Evolutionary conservation across 1,140 invertebrate genomes (phyloP).

Genomic region (Camponotus pennsylvanicus): DNA sequence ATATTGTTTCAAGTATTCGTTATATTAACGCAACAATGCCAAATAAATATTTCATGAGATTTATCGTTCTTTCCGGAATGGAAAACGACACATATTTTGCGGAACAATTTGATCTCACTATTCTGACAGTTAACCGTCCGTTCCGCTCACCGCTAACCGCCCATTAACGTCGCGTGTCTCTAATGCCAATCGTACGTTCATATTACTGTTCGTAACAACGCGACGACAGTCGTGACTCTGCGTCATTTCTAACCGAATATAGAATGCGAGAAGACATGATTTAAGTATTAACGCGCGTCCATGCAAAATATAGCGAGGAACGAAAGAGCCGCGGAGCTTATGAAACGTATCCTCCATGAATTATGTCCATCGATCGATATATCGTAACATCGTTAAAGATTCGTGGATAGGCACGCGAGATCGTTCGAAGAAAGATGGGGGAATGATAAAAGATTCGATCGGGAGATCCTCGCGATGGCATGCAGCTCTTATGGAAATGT

Average conservation of each 20-base stretch:
- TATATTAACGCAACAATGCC: not conserved
- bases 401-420: slow-evolving; percentile 22
- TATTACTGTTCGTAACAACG: slow-evolving; percentile 13
- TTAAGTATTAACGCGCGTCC: slow-evolving; percentile 27
- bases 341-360: slow-evolving; percentile 28
- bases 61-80: slow-evolving; percentile 3
- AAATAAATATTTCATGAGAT: not conserved
- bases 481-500: slow-evolving; percentile 53
- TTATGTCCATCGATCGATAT: slow-evolving; percentile 44
- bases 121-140: not conserved
- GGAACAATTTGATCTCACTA: slow-evolving; percentile 17
- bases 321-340: not conserved
- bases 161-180: slow-evolving; percentile 41
- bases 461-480: not conserved
- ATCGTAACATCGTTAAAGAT: slow-evolving; percentile 47
- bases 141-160: slow-evolving; percentile 16
- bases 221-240: slow-evolving; percentile 20
- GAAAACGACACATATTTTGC: not conserved
- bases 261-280: not conserved
- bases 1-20: not conserved
- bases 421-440: slow-evolving; percentile 16
- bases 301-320: not conserved
- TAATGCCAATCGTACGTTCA: not conserved
- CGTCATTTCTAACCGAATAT: slow-evolving; percentile 1
- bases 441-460: slow-evolving; percentile 55